Base-by-base conservation (phyloP, 2,113 vertebrate genomes). In the Grus americana region DNA sequence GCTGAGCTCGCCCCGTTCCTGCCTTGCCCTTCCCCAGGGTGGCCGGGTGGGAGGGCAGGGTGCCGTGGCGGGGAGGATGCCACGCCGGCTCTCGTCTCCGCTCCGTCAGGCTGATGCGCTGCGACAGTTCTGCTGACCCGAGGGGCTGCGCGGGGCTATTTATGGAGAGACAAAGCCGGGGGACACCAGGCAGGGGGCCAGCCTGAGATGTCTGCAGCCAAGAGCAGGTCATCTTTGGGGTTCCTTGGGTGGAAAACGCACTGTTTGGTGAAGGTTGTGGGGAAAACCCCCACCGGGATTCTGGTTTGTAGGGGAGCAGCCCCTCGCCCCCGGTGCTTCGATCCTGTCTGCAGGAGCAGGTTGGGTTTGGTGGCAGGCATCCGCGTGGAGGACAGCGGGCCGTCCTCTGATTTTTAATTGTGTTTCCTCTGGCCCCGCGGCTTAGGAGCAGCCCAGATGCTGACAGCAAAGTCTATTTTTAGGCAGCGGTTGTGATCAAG, bases 271-370 rank as follows among this genome's bases (percentile, higher is more conserved):
- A 61, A 88, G 30, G 54, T 65, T 6, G 2, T 1, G 13, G 40
- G 40, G 68, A 30, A 86, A 59, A 22, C 2, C 20, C 54, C 29
- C 2, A 0, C 0, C 4, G 50, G 73, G 50, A 40, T 61, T 76
- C 30, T 30, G 46, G 2, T 75, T 52, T 63, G 13, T 49, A 22
- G 0, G 10, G 38, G 34, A 79, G 44, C 66, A 73, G 23, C 24
- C 15, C n/a, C 32, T 67, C 1, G 0, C 14, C 9, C 15, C 15
- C 0, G 0, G 50, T 24, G 18, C 11, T 6, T 54, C 2, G 0
- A 7, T 62, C 18, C 47, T 59, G 58, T 66, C 40, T 32, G 38
- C 40, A 67, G 66, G 46, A 84, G 59, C n/a, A 55, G 40, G 46
- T 58, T 75, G 42, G 32, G 8, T 65, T 84, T 30, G 42, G 42